These are phyloP conservation scores for Pollimyrus isidori DNA, from an alignment of 2,113 vertebrate species.

Conservation along the genomic window DNA sequence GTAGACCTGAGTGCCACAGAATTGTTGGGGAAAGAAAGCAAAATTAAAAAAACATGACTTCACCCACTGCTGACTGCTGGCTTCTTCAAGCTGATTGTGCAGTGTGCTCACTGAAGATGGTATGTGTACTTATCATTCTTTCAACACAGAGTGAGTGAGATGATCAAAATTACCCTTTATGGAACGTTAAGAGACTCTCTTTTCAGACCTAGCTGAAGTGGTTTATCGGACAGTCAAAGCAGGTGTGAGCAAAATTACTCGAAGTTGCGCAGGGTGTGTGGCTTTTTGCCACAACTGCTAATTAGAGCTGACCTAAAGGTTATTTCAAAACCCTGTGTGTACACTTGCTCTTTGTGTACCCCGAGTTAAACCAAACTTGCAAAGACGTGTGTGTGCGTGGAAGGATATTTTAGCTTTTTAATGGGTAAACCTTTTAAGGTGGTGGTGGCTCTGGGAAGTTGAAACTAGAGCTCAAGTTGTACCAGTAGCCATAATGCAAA, in stretches of 20 bases:
- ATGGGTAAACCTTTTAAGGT: not conserved
- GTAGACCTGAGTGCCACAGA: slow-evolving; percentile 69
- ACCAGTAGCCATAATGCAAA: not conserved
- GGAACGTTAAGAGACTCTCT: not conserved
- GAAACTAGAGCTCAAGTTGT: not conserved
- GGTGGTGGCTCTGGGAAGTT: not conserved
- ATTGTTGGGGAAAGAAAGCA: slow-evolving; percentile 64
- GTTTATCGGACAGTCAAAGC: not conserved
- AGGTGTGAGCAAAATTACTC: too few relatives aligned
- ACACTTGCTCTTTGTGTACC: too few relatives aligned
- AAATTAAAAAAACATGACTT: slow-evolving; percentile 51
- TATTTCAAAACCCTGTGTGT: too few relatives aligned
- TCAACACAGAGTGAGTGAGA: not conserved
- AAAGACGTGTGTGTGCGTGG: not conserved
- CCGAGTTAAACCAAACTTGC: not conserved
- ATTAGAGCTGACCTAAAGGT: too few relatives aligned
- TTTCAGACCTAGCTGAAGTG: not conserved
- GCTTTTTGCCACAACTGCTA: too few relatives aligned
- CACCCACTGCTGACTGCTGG: slow-evolving; percentile 37
- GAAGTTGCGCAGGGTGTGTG: too few relatives aligned
- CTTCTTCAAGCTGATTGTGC: not conserved
- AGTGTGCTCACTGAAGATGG: not conserved
- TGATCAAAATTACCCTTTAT: not conserved
- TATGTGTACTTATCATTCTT: not conserved
- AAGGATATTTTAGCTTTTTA: not conserved